A percentile compares a stretch with the other conserved stretches of the same genome.
These are phyloP conservation scores for Lepidocolaptes lacrymiger DNA, from an alignment of 2,797 vertebrate genomes.

Conservation along the genomic window DNA sequence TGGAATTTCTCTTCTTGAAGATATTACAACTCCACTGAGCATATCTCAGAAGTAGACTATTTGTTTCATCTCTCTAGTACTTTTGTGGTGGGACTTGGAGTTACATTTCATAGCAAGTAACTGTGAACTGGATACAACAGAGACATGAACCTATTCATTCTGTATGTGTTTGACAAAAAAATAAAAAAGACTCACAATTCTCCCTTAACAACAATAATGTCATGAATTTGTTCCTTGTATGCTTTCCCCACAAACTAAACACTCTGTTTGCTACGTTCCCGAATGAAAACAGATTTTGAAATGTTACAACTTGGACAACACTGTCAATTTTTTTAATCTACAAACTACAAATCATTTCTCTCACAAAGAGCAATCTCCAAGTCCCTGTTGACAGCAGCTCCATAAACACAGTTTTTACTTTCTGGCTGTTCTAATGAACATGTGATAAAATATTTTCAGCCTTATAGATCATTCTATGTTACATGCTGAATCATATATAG, in stretches of 20 bases:
- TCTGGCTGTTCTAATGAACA: background rate
- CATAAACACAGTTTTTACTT: background rate
- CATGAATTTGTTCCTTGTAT: background rate
- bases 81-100: background rate
- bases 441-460: background rate
- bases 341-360: background rate
- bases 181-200: rapidly evolving
- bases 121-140: background rate
- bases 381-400: background rate
- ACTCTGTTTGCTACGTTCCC: background rate
- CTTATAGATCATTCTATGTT: background rate
- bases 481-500: background rate
- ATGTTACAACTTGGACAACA: background rate
- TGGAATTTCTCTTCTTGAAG: background rate
- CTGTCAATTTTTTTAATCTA: background rate
- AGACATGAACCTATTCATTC: background rate
- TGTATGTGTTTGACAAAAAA: background rate
- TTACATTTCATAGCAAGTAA: background rate
- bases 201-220: background rate
- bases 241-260: background rate
- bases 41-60: background rate
- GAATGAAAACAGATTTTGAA: background rate
- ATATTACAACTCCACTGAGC: rapidly evolving
- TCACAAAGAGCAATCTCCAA: background rate
- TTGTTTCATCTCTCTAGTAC: background rate